These are phyloP conservation scores for Amblyjoppa proteus DNA, from an alignment of 2,888 invertebrate species.

Conservation along the genomic window DNA sequence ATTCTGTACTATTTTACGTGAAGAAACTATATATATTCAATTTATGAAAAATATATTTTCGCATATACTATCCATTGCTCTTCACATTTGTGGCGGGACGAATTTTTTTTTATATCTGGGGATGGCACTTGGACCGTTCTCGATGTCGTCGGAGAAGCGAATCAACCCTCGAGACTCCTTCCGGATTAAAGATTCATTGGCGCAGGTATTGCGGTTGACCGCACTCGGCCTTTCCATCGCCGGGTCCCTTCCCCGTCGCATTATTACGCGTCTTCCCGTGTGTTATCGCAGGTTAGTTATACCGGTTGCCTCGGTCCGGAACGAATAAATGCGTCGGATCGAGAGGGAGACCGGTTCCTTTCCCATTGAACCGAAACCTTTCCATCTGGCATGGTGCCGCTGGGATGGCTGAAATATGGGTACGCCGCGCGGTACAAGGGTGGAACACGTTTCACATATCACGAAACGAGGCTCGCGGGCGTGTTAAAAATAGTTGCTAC, in stretches of 20 bases:
- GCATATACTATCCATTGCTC: background rate
- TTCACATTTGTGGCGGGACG: background rate
- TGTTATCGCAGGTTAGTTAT: constrained; percentile 81
- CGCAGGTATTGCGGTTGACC: constrained; percentile 39
- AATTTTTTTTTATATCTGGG: background rate
- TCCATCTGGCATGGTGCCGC: constrained; percentile 29
- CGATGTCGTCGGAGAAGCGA: background rate
- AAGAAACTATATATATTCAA: too few species aligned
- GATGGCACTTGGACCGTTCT: background rate
- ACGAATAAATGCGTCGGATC: constrained; percentile 37
- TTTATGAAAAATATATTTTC: too few species aligned
- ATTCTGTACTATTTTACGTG: too few species aligned
- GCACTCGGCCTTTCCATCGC: constrained; percentile 15
- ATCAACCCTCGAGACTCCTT: background rate
- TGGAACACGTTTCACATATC: constrained; percentile 40
- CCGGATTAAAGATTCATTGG: constrained; percentile 13
- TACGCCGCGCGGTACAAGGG: background rate
- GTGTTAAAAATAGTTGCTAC: constrained; percentile 31
- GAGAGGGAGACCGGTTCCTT: constrained; percentile 76
- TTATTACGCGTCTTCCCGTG: constrained; percentile 45
- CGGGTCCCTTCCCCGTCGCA: constrained; percentile 23
- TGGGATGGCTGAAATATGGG: constrained; percentile 1
- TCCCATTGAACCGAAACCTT: constrained; percentile 73
- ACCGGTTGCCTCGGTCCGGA: constrained; percentile 74
- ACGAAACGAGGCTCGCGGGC: constrained; percentile 14